Percentiles rank a stretch among this genome's conserved stretches.
phyloP scores from a whole-genome alignment of 1,140 invertebrate genomes.

The Conus betulinus region DNA sequence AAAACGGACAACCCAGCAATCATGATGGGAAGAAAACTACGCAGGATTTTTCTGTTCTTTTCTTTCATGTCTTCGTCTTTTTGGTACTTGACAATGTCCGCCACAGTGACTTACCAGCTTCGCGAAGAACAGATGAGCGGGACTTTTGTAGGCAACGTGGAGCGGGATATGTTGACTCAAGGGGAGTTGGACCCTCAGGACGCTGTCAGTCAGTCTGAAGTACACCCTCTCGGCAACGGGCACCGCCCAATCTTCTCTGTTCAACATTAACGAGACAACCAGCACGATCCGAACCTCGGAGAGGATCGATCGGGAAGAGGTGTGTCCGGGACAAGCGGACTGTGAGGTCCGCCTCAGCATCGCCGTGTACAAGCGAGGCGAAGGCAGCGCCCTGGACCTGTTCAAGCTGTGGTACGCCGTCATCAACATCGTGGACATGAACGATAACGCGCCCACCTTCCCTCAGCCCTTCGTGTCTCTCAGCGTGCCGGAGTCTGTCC shows the following conservation, averaged over 20 bases:
- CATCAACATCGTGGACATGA: slow-evolving; percentile 63
- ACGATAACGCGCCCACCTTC: slow-evolving; percentile 71
- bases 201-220: not conserved
- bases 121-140: slow-evolving; percentile 33
- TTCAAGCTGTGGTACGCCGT: slow-evolving; percentile 38
- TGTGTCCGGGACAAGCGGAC: slow-evolving; percentile 47
- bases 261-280: slow-evolving; percentile 92
- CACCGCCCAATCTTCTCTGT: slow-evolving; percentile 67
- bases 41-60: not conserved
- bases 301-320: slow-evolving; percentile 60
- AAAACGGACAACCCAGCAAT: not conserved
- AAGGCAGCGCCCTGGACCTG: slow-evolving; percentile 39
- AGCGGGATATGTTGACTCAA: slow-evolving; percentile 11
- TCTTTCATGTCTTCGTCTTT: not conserved
- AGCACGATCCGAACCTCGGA: slow-evolving; percentile 83
- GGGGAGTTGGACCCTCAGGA: not conserved
- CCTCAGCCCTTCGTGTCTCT: slow-evolving; percentile 48
- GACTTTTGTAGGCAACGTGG: slow-evolving; percentile 33
- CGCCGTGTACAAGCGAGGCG: slow-evolving; percentile 36
- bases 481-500: slow-evolving; percentile 60
- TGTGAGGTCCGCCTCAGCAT: slow-evolving; percentile 50
- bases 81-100: not conserved
- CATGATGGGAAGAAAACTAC: not conserved
- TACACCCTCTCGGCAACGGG: not conserved
- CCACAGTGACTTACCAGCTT: slow-evolving; percentile 8